Evolutionary conservation across 2,888 invertebrate species (phyloP), one percentile per base, ranked within the genome.

Genomic region (Hydriomena furcata): DNA sequence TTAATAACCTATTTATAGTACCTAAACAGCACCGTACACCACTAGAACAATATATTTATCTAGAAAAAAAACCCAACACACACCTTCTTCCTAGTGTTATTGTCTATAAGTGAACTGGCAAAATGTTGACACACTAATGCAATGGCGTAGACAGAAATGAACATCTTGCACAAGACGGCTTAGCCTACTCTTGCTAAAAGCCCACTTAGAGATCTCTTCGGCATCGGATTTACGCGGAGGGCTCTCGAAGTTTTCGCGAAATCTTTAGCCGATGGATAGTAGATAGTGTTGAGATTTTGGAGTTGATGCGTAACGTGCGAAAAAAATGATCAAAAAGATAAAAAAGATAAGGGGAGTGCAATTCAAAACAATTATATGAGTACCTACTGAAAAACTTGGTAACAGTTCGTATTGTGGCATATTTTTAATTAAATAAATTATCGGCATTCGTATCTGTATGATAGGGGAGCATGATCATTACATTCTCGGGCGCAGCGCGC

Each of bases 171-270:
- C 72, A 73, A 79, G 84, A 82, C 81, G 85, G 86, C 86, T 90
- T 84, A 89, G 84, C 85, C 83, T 77, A 82, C 83, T 85, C 76
- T 75, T 77, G 74, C 86, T 89, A 89, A 89, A 89, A 90, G 89
- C 89, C 85, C 87, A 89, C 89, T 90, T 87, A 88, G 82, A 84
- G 76, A 82, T 82, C 84, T 84, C 82, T 84, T 84, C 82, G 76
- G 73, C 70, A 71, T 65, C 79, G 87, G 87, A 87, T 88, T 86
- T 86, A 80, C 74, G 74, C 73, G 65, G 77, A 82, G 80, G 80
- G 80, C 76, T 79, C 80, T 80, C 69, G 62, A 82, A 82, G 73
- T 82, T 84, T 79, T 76, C 79, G 66, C 73, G 70, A 67, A 68
- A 82, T 82, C 79, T 81, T 77, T 71, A 70, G 65, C 79, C 80